Conservation (phyloP, 2,113 vertebrate genomes). For the Cheilinus undulatus region DNA sequence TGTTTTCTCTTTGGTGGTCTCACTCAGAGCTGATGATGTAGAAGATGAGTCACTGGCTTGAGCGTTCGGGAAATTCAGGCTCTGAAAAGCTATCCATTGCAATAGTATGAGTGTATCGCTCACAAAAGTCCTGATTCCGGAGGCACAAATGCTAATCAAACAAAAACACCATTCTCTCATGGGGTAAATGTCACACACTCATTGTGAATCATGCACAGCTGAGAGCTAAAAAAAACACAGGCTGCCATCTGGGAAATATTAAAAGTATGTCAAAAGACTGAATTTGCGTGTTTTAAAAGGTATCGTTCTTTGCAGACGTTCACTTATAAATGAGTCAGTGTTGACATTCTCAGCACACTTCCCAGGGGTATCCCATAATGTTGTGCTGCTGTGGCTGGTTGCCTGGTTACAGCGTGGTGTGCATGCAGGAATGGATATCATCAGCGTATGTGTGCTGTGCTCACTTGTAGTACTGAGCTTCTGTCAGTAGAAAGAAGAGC, state of each 20-base stretch:
- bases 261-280: background rate
- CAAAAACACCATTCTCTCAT: slow-evolving; percentile 59
- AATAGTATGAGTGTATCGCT: slow-evolving; percentile 51
- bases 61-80: slow-evolving; percentile 54
- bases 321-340: slow-evolving; percentile 60
- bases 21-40: slow-evolving; percentile 44
- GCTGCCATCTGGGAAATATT: background rate
- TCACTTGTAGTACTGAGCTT: background rate
- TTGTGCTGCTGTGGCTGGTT: slow-evolving; percentile 76
- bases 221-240: slow-evolving; percentile 25
- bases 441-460: slow-evolving; percentile 11
- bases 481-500: background rate
- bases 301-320: slow-evolving; percentile 52
- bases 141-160: slow-evolving; percentile 44
- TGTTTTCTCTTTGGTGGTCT: slow-evolving; percentile 33
- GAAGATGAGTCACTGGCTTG: slow-evolving; percentile 61
- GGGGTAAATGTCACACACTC: slow-evolving; percentile 18
- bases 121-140: slow-evolving; percentile 14
- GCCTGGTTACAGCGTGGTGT: slow-evolving; percentile 76
- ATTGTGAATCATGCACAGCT: slow-evolving; percentile 60
- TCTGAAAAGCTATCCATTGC: slow-evolving; percentile 49
- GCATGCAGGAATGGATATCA: slow-evolving; percentile 17
- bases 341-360: slow-evolving; percentile 81
- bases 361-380: slow-evolving; percentile 85
- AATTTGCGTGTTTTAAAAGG: slow-evolving; percentile 31